Evolutionary conservation across 1,140 invertebrate genomes (phyloP), one percentile per base, ranked within the genome.

Genomic region (Amyelois transitella): DNA sequence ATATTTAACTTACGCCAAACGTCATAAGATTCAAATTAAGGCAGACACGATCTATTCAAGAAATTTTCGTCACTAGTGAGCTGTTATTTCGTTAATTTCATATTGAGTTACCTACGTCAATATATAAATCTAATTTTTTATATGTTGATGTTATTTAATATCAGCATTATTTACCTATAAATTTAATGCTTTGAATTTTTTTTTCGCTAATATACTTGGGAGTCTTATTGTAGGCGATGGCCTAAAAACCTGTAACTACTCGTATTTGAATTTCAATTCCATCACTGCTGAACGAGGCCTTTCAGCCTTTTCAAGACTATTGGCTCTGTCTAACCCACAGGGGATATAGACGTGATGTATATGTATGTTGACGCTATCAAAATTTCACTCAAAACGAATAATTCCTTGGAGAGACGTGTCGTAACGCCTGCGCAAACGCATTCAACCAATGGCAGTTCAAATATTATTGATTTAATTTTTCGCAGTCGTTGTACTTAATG

Each of bases 401-500:
- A 38, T 38, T 2, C 17, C 32, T 38, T 38, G 32, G 32, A 38
- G 1, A n/a, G 2, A 38, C 32, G 32, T 38, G 32, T 14, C 32
- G 0, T n/a, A n/a, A n/a, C n/a, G n/a, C n/a, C n/a, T n/a, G n/a
- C n/a, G 12, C 7, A 28, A 28, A 28, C 25, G 2, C 53, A 64
- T 53, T 59, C 60, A 58, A 59, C 64, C 64, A 64, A 75, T 74
- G 67, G 71, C 72, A 75, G 70, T 75, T 58, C 43, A 43, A 52
- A 59, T 61, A 53, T 66, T 28, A 50, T 55, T 50, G 53, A 28
- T 55, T 38, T 38, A 14, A 17, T 47, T 60, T 14, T 14, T 8
- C 32, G 57, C 72, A 74, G 68, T 75, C 72, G 64, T 73, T 70
- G 68, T 73, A 65, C 63, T 67, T 69, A 69, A 44, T 60, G 54